Percentiles rank a stretch among this genome's conserved stretches.
Conservation (phyloP, 2,797 vertebrate species). For the Lagorchestes hirsutus region DNA sequence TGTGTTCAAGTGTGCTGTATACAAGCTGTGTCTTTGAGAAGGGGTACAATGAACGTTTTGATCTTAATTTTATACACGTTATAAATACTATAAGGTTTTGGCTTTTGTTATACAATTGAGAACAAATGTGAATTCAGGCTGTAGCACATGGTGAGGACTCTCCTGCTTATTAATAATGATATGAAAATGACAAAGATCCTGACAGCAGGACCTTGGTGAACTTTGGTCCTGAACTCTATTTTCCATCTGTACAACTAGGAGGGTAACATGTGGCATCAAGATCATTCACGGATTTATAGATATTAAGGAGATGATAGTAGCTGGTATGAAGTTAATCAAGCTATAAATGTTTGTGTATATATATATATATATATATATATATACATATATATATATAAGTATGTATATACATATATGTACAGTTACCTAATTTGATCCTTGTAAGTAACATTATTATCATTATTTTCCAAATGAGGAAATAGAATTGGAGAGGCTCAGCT, state of each 20-base stretch:
- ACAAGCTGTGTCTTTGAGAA: slow-evolving; percentile 68
- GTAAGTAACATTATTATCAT: background rate
- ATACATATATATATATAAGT: too few species aligned
- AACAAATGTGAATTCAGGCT: slow-evolving; percentile 73
- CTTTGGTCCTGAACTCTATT: background rate
- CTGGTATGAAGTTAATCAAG: background rate
- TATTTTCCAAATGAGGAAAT: background rate
- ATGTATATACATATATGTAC: background rate
- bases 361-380: background rate
- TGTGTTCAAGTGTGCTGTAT: slow-evolving; percentile 63
- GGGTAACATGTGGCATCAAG: background rate
- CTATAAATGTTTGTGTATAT: background rate
- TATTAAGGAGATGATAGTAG: background rate
- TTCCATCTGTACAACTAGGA: background rate
- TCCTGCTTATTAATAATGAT: slow-evolving; percentile 56
- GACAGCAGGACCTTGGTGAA: slow-evolving; percentile 21
- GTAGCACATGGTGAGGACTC: slow-evolving; percentile 41
- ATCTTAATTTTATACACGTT: slow-evolving; percentile 75
- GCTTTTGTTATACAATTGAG: slow-evolving; percentile 76
- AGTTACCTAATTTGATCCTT: background rate
- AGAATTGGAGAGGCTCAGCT: background rate
- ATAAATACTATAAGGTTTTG: slow-evolving; percentile 73
- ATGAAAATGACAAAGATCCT: slow-evolving; percentile 11
- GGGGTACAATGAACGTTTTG: slow-evolving; percentile 68
- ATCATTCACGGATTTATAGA: background rate